These are phyloP conservation scores for Ectemnius lituratus DNA, from an alignment of 2,888 invertebrate genomes.

Conservation along the genomic window DNA sequence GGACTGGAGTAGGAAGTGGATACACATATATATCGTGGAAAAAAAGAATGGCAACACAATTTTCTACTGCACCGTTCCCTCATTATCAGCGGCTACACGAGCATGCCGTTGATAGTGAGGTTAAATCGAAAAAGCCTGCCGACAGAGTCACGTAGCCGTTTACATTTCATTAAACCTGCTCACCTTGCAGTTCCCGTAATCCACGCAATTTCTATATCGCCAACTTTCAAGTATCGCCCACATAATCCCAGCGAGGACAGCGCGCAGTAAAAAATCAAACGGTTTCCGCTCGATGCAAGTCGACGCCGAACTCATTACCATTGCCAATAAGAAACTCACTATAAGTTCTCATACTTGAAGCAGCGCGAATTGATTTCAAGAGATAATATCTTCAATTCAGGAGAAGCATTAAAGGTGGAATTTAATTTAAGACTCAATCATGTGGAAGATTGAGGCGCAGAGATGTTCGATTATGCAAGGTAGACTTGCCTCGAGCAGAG, in stretches of 20 bases:
- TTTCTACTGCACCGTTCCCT: background rate
- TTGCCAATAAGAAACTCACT: no score
- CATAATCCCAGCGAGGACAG: background rate
- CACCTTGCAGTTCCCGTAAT: background rate
- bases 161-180: slow-evolving; percentile 3
- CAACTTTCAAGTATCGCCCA: slow-evolving; percentile 2
- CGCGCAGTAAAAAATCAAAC: no score
- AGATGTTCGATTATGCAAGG: no score
- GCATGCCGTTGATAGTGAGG: background rate
- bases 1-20: background rate
- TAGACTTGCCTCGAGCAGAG: no score
- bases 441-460: no score
- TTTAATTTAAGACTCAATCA: no score
- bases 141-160: background rate
- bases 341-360: no score
- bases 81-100: background rate
- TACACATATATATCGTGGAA: background rate
- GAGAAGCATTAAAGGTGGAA: no score
- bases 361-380: no score
- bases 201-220: background rate
- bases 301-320: no score
- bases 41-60: background rate
- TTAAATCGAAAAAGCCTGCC: background rate
- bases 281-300: no score
- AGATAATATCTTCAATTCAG: no score